Conservation (phyloP, 2,113 vertebrate species). For the Bubo scandiacus region DNA sequence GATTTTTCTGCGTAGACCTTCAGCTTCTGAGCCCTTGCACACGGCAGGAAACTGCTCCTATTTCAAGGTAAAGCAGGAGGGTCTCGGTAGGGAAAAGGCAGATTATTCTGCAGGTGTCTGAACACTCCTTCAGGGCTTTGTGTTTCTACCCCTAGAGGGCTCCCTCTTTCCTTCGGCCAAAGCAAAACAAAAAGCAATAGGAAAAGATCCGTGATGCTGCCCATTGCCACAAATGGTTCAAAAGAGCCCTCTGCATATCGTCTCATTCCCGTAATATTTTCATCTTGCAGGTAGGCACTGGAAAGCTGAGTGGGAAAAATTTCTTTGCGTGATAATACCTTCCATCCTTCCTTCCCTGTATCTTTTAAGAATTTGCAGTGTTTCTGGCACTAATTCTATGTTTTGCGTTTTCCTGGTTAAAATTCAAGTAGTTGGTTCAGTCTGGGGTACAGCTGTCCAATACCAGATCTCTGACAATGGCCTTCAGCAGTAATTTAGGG, state of each 20-base stretch:
- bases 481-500: background rate
- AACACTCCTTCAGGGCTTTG: background rate
- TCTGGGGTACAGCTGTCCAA: background rate
- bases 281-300: background rate
- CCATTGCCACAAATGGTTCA: rapidly evolving
- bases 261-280: rapidly evolving
- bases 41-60: background rate
- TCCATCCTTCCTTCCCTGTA: background rate
- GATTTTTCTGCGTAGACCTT: background rate
- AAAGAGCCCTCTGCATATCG: rapidly evolving
- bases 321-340: background rate
- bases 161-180: background rate
- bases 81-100: rapidly evolving
- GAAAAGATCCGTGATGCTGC: rapidly evolving
- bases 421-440: background rate
- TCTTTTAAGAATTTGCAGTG: background rate
- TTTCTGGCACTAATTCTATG: background rate
- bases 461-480: background rate
- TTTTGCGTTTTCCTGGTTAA: background rate
- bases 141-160: slow-evolving; percentile 51
- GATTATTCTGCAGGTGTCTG: background rate
- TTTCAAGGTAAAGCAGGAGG: background rate
- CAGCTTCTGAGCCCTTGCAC: background rate
- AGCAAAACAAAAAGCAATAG: rapidly evolving
- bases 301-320: background rate